These are phyloP conservation scores for Perithous albicinctus DNA, from an alignment of 2,888 invertebrate species.

Conservation along the genomic window DNA sequence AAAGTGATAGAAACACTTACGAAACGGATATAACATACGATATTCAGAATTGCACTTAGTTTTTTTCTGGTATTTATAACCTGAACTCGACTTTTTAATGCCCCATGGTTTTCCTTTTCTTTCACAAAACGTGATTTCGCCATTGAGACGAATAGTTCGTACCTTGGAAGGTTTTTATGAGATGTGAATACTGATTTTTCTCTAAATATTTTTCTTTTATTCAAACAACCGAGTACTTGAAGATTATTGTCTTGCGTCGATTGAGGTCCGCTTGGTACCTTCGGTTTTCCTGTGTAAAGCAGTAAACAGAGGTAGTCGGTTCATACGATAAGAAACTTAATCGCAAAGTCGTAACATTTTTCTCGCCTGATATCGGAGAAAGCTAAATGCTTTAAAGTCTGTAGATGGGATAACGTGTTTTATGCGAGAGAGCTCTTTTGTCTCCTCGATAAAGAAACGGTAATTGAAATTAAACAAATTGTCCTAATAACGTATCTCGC, in stretches of 20 bases:
- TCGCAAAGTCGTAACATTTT: conserved; percentile 37
- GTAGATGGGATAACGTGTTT: conserved; percentile 43
- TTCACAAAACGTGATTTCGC: conserved; percentile 16
- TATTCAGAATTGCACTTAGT: conserved; percentile 45
- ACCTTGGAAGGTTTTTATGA: not conserved
- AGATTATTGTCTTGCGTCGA: conserved; percentile 61
- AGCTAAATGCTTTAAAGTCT: conserved; percentile 36
- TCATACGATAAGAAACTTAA: conserved; percentile 32
- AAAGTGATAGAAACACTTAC: conserved; percentile 64
- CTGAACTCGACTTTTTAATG: conserved; percentile 34
- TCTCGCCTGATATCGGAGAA: conserved; percentile 8
- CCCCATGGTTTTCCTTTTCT: conserved; percentile 40
- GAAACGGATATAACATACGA: conserved; percentile 28
- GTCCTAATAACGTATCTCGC: conserved; percentile 44
- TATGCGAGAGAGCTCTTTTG: not conserved
- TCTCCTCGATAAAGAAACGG: not conserved
- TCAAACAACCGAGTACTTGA: conserved; percentile 30
- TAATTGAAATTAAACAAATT: conserved; percentile 14
- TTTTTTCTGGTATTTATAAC: not conserved
- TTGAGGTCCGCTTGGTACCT: conserved; percentile 51
- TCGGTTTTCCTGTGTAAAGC: conserved; percentile 59
- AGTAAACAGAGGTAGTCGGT: conserved; percentile 60
- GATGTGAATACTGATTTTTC: not conserved
- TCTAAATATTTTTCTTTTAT: not conserved
- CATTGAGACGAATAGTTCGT: not conserved